Evolutionary conservation across 2,797 vertebrate species (phyloP), one percentile per base, ranked within the genome.

Genomic region (Echeneis naucrates): DNA sequence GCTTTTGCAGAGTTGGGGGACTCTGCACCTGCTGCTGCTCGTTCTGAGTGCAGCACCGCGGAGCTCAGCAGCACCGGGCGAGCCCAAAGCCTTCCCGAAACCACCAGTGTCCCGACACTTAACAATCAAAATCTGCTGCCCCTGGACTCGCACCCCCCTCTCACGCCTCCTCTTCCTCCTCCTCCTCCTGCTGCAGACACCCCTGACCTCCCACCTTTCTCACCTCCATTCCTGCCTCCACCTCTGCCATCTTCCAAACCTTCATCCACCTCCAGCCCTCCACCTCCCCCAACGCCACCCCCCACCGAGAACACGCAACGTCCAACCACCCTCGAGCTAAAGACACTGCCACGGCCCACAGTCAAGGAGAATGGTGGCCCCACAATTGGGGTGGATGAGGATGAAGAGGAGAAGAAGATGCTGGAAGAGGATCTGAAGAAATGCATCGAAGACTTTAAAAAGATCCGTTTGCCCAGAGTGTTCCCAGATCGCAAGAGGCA

Each of bases 401-500:
- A 95, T 0, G 92, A 93, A 3, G 93, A 96, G 27, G 96, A 97
- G 88, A 93, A 72, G 71, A 93, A 88, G 75, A 72, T 89, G 0
- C 87, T 98, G 88, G 94, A 96, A 75, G 92, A 95, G 0, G 96
- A 98, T 85, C 90, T 98, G 68, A 95, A 94, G 45, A 96, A 94
- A 78, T 98, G 97, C 89, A 97, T 98, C 0, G 95, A 96, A 16
- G 97, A 98, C 68, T 96, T 96, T 75, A 93, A 89, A 68, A 97
- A 92, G 88, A 96, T 98, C 55, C 94, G 88, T 68, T 92, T 98
- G 86, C 97, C 97, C 1, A 50, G 83, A 0, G 80, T 79, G 26
- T 98, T 98, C 77, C 96, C 96, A 0, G 95, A 97, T 78, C 96
- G 94, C 47, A 98, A 97, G 77, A 90, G 96, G 70, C 94, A 95